Percentiles rank a stretch among this genome's conserved stretches.
These are phyloP conservation scores for Eupithecia inturbata DNA, from an alignment of 2,888 invertebrate genomes.

Conservation along the genomic window DNA sequence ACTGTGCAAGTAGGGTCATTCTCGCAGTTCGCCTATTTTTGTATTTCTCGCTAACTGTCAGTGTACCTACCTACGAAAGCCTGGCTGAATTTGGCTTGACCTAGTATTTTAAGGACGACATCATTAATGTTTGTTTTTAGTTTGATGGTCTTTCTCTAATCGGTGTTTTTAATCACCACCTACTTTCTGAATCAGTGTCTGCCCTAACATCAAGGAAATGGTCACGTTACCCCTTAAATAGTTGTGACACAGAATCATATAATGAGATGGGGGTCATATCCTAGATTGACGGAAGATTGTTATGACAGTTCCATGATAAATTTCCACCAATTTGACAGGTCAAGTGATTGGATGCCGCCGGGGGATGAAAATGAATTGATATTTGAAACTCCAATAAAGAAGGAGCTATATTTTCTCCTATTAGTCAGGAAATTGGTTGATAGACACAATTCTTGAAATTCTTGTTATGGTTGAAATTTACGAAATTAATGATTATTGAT, in stretches of 20 bases:
- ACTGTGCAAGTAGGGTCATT: too few relatives aligned
- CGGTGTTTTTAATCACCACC: background rate
- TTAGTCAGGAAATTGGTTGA: conserved; percentile 8
- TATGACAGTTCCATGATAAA: conserved; percentile 13
- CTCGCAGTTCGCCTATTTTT: background rate
- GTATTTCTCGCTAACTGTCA: background rate
- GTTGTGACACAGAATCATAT: conserved; percentile 14
- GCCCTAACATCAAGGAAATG: conserved; percentile 5
- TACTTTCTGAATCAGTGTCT: background rate
- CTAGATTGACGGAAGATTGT: conserved; percentile 16
- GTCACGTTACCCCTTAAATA: conserved; percentile 7
- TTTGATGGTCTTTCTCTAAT: background rate
- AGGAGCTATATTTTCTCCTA: conserved; percentile 8
- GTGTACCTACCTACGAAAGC: background rate
- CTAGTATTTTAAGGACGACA: background rate
- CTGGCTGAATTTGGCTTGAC: background rate
- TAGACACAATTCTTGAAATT: too few relatives aligned
- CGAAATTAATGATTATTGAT: too few relatives aligned
- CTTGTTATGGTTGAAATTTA: too few relatives aligned
- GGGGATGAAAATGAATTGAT: conserved; percentile 12
- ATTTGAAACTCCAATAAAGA: conserved; percentile 1
- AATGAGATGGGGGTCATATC: conserved; percentile 9
- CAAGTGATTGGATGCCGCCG: conserved; percentile 17
- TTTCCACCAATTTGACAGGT: conserved; percentile 14
- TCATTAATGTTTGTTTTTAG: background rate